A percentile compares a stretch with the other conserved stretches of the same genome.
Conservation (phyloP, 1,140 invertebrate species). For the Bursaphelenchus mucronatus region DNA sequence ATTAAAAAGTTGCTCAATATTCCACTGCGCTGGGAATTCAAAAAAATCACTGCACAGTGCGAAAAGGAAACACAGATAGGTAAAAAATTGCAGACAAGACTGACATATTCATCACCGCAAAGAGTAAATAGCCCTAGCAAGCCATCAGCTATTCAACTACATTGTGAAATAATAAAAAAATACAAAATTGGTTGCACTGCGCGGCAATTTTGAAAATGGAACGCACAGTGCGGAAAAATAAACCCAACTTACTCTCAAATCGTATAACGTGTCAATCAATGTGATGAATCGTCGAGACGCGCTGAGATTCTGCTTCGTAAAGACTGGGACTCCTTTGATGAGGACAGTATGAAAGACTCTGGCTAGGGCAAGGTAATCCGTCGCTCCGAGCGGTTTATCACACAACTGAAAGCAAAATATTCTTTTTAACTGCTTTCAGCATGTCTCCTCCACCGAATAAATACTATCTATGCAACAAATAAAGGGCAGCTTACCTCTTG, state of each 20-base stretch:
- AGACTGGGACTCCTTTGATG: constrained; percentile 79
- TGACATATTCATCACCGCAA: no score
- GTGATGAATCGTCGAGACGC: constrained; percentile 90
- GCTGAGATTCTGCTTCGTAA: constrained; percentile 71
- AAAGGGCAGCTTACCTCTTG: constrained; percentile 77
- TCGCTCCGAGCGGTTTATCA: constrained; percentile 73
- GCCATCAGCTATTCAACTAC: constrained; percentile 7
- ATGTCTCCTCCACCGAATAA: constrained; percentile 8
- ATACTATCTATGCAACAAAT: constrained; percentile 13
- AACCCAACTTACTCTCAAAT: constrained; percentile 72
- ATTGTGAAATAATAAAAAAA: constrained; percentile 28
- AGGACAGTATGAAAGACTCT: constrained; percentile 91
- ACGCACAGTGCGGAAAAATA: background rate
- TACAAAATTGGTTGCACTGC: constrained; percentile 13
- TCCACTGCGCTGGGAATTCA: no score
- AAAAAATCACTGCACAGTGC: no score
- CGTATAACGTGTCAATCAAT: constrained; percentile 92
- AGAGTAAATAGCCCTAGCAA: background rate
- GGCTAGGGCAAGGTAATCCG: constrained; percentile 79
- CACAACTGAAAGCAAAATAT: constrained; percentile 44
- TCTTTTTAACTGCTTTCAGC: background rate
- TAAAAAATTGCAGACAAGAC: no score
- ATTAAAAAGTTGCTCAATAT: constrained; percentile 11
- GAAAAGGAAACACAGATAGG: no score
- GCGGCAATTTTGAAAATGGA: constrained; percentile 9